Base-by-base conservation (phyloP, 2,888 invertebrate genomes). In the Steinernema carpocapsae region DNA sequence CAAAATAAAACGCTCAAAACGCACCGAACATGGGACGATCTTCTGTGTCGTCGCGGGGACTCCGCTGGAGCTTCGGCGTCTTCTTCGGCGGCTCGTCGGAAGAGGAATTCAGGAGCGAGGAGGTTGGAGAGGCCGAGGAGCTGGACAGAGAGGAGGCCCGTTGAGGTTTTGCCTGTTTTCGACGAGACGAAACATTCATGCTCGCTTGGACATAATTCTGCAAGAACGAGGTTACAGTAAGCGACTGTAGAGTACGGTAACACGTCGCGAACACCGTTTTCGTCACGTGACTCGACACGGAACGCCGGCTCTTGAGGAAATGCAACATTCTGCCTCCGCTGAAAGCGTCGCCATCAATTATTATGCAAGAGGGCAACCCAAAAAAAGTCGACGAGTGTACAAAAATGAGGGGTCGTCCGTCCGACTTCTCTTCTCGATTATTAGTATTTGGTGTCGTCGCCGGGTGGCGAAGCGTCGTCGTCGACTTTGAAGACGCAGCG, bases 181-280 rank as follows among this genome's bases (percentile, higher is more conserved):
- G 64, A 64, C 64, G 64, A 64, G 64, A 64, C 10, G 64, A 64
- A 26, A 64, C 64, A 64, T 64, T 64, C 64, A 64, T 64, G 64
- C 64, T 64, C 64, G 32, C 64, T 64, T 26, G 64, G 17, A 32
- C 64, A 64, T 64, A 26, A 64, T 32, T 64, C 64, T 64, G 64
- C 29, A 64, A 64, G 29, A 17, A 56, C 26, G 64, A 32, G 64
- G 37, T 14, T 64, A 64, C 64, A 17, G 64, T 64, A 64, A 32
- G 32, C 19, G 64, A 22, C 24, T 14, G 56, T 12, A 19, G 56
- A 56, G 56, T 26, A 56, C 56, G 56, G 26, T 22, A 3, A 2
- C 56, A 19, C 56, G 56, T 12, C 14, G 51, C 51, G 51, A 24
- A 26, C 52, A 22, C 24, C 37, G 37, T 3, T 48, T 19, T 10